Evolutionary conservation across 2,888 invertebrate species (phyloP), one percentile per base, ranked within the genome.

Genomic region (Acanthosepion pharaonis): DNA sequence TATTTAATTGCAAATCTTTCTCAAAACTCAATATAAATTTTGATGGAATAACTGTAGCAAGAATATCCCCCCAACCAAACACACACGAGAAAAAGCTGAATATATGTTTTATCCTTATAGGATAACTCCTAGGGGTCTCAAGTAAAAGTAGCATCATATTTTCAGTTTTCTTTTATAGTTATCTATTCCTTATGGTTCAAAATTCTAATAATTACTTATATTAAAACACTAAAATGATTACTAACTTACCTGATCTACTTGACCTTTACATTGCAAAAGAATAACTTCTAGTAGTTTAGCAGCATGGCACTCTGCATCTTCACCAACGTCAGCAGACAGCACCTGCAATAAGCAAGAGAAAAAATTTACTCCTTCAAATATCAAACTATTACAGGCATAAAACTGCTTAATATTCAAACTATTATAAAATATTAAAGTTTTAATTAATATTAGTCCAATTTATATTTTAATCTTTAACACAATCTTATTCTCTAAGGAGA

Each of bases 221-320:
- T 25, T 64, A 1, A 64, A 64, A 23, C 23, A 28, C 8, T 25
- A 23, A 64, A 64, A 23, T 25, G 25, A 4, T 91, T 51, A 11
- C 49, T 8, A 18, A 95, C 96, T 96, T 97, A 98, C 98, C 96
- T 97, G 98, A 97, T 99, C 99, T 95, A 99, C 99, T 96, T 97
- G 97, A 94, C 98, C 98, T 95, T 97, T 97, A 97, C 99, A 99
- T 97, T 99, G 99, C 94, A 99, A 98, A 96, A 99, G 98, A 95
- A 99, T 98, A 23, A 99, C 99, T 98, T 99, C 99, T 94, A 99
- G 98, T 91, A 99, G 98, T 98, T 99, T 99, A 93, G 99, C 99
- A 48, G 99, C 99, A 97, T 99, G 99, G 96, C 99, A 98, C 97
- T 99, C 99, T 2, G 98, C 98, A 97, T 99, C 99, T 97, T 99